Evolutionary conservation across 2,797 vertebrate species (phyloP).

Genomic region (Rhynchonycteris naso): DNA sequence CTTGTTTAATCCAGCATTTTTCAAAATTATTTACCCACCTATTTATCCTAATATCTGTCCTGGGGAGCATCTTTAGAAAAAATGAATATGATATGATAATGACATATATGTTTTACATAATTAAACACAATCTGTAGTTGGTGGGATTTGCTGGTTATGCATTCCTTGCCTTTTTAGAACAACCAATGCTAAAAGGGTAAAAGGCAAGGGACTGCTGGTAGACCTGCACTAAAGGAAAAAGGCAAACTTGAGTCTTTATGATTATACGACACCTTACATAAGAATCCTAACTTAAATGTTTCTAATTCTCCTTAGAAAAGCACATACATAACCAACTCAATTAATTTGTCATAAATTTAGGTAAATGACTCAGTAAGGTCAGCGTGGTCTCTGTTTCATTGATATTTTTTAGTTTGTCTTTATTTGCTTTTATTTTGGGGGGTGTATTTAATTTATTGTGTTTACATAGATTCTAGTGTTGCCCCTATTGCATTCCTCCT

Average conservation of each 20-base stretch:
- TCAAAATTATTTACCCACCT: background rate
- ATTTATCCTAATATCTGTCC: background rate
- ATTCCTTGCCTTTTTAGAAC: background rate
- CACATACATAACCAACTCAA: background rate
- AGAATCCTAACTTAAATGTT: background rate
- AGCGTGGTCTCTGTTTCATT: background rate
- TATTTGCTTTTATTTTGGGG: background rate
- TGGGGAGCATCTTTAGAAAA: background rate
- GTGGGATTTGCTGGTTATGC: background rate
- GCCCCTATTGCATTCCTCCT: too few relatives aligned
- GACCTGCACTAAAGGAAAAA: background rate
- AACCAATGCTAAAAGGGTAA: background rate
- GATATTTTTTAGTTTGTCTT: background rate
- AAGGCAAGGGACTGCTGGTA: background rate
- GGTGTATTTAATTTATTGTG: too few relatives aligned
- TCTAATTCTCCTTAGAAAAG: slow-evolving; percentile 13
- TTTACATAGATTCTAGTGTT: too few relatives aligned
- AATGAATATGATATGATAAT: background rate
- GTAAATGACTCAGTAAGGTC: background rate
- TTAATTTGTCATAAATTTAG: background rate
- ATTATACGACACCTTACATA: background rate
- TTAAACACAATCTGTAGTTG: background rate
- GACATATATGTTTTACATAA: background rate
- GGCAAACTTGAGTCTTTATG: background rate
- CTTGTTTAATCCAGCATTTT: background rate